These are phyloP conservation scores for Pammene fasciana DNA, from an alignment of 2,888 invertebrate species.

Conservation along the genomic window DNA sequence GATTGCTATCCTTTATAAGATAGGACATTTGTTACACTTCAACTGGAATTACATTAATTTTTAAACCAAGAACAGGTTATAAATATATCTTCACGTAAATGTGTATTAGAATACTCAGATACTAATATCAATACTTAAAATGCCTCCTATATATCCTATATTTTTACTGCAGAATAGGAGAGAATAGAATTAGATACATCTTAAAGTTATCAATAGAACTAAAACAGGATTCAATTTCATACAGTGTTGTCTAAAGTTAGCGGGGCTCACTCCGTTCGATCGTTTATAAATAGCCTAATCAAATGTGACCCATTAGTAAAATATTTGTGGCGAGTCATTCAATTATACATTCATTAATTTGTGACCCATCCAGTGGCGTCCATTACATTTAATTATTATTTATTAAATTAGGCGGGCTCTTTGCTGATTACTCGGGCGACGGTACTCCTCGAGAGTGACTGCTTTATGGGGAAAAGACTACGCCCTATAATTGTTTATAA, in stretches of 20 bases:
- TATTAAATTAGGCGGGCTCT: constrained; percentile 56
- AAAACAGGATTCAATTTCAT: constrained; percentile 50
- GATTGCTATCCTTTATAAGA: constrained; percentile 66
- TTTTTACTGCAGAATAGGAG: no score
- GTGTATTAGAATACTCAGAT: no score
- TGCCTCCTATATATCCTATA: no score
- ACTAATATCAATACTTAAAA: no score
- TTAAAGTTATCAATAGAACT: constrained; percentile 6
- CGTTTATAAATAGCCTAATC: constrained; percentile 65
- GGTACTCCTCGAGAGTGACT: constrained; percentile 28
- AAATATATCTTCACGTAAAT: no score
- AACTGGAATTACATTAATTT: no score
- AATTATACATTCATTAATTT: constrained; percentile 76
- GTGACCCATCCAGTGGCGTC: constrained; percentile 67
- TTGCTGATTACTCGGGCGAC: constrained; percentile 55
- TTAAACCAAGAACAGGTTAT: no score
- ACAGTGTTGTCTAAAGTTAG: constrained; percentile 34
- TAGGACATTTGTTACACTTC: no score
- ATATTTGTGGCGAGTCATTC: constrained; percentile 76
- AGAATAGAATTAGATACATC: no score
- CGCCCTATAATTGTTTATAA: constrained; percentile 1
- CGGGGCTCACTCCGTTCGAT: constrained; percentile 13
- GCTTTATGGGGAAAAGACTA: constrained; percentile 15
- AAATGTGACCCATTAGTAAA: constrained; percentile 74
- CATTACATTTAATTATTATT: constrained; percentile 77